Conservation (phyloP, 1,140 invertebrate species). For the Zophobas morio region DNA sequence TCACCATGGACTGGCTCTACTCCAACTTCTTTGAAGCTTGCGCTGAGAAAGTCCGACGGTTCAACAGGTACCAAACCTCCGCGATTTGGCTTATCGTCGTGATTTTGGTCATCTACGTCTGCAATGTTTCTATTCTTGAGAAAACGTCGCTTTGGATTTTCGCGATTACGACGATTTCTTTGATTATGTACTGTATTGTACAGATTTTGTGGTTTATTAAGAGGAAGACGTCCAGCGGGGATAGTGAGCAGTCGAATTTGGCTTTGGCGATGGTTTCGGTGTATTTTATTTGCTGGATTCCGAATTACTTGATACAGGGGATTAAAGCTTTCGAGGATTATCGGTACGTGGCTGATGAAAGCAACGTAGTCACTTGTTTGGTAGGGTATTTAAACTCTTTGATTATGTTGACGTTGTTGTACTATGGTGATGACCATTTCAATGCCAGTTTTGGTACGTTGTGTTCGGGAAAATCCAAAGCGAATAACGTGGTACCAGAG, state of each 20-base stretch:
- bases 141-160: slow-evolving; percentile 4
- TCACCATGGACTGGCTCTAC: slow-evolving; percentile 55
- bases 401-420: slow-evolving; percentile 40
- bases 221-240: slow-evolving; percentile 22
- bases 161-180: not conserved
- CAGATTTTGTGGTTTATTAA: slow-evolving; percentile 40
- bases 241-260: slow-evolving; percentile 18
- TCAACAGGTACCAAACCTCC: slow-evolving; percentile 22
- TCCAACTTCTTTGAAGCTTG: slow-evolving; percentile 32
- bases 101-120: slow-evolving; percentile 17
- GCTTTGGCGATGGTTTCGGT: slow-evolving; percentile 25
- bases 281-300: slow-evolving; percentile 47
- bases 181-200: slow-evolving; percentile 36
- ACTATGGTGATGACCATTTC: slow-evolving; percentile 22
- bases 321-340: not conserved
- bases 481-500: not conserved
- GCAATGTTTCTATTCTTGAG: not conserved
- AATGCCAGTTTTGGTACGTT: slow-evolving; percentile 27
- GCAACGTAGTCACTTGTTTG: slow-evolving; percentile 21
- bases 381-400: slow-evolving; percentile 37
- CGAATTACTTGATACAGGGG: slow-evolving; percentile 19
- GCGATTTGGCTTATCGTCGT: slow-evolving; percentile 48
- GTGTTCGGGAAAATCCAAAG: slow-evolving; percentile 1
- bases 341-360: not conserved
- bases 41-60: slow-evolving; percentile 21